These are phyloP conservation scores for Pocillopora verrucosa DNA, from an alignment of 64 coral and sea anemone species.

Conservation along the genomic window DNA sequence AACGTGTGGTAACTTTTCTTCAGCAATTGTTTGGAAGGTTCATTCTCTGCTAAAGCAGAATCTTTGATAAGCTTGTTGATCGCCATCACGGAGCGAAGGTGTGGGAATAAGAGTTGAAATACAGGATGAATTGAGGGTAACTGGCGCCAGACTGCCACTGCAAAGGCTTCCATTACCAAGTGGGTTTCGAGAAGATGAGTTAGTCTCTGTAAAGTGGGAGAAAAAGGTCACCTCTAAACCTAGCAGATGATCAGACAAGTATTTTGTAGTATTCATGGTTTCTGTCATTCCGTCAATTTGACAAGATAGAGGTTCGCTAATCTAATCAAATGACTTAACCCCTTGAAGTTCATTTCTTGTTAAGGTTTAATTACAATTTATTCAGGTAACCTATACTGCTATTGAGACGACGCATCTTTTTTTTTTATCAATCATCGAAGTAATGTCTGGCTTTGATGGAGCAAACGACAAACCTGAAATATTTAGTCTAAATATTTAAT, in stretches of 20 bases:
- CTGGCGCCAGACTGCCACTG: constrained; percentile 73
- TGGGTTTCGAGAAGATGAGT: constrained; percentile 68
- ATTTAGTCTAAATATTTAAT: too few species aligned
- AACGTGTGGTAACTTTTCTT: constrained; percentile 9
- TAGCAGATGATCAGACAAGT: background rate
- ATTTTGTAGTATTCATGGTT: too few species aligned
- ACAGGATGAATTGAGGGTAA: constrained; percentile 84
- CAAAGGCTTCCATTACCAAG: constrained; percentile 79
- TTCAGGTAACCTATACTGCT: too few species aligned
- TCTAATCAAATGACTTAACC: too few species aligned
- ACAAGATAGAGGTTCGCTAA: too few species aligned
- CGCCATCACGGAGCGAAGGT: constrained; percentile 77
- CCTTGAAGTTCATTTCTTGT: too few species aligned
- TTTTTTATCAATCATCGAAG: too few species aligned
- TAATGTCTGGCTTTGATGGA: too few species aligned
- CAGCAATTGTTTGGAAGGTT: background rate
- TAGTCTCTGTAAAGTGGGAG: constrained; percentile 27
- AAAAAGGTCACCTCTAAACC: background rate
- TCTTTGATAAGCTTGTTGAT: constrained; percentile 65
- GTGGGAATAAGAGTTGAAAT: constrained; percentile 76
- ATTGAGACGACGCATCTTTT: too few species aligned
- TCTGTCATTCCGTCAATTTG: too few species aligned
- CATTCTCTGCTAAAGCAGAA: constrained; percentile 32
- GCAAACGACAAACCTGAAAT: too few species aligned
- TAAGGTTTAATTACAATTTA: too few species aligned